Evolutionary conservation across 1,140 invertebrate genomes (phyloP).

Genomic region (Nasonia longicornis): DNA sequence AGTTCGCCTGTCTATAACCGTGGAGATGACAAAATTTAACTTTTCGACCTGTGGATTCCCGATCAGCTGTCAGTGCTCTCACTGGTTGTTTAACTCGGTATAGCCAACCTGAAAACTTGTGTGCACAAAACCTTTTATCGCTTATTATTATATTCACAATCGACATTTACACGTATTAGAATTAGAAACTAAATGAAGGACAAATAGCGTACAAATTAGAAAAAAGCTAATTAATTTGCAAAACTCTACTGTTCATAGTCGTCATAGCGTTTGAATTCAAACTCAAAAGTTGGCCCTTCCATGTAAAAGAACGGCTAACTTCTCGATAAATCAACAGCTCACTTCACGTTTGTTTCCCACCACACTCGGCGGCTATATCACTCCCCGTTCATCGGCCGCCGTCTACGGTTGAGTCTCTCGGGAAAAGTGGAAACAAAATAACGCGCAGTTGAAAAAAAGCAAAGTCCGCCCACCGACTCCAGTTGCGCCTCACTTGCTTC

Average conservation of each 20-base stretch:
- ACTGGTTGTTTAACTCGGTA: neutral
- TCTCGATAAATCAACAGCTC: neutral
- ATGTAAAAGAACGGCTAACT: neutral
- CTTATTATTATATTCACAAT: neutral
- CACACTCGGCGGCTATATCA: neutral
- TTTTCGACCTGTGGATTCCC: conserved; percentile 18
- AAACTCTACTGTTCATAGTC: too few species aligned
- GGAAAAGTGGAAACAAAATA: neutral
- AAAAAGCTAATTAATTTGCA: too few species aligned
- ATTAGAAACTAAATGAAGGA: too few species aligned
- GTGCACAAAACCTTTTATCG: neutral
- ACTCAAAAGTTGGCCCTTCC: neutral
- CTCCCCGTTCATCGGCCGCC: neutral
- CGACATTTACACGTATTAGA: too few species aligned
- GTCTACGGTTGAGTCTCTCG: neutral
- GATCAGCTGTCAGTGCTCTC: neutral
- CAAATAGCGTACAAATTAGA: too few species aligned
- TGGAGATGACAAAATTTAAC: conserved; percentile 5
- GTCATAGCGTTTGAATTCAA: neutral
- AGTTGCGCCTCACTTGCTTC: neutral
- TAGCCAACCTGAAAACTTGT: neutral
- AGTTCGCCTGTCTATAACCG: neutral
- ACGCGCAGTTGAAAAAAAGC: neutral
- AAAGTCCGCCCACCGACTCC: neutral
- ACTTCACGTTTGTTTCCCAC: conserved; percentile 18